Evolutionary conservation across 1,140 invertebrate genomes (phyloP).

Genomic region (Aplysia californica): DNA sequence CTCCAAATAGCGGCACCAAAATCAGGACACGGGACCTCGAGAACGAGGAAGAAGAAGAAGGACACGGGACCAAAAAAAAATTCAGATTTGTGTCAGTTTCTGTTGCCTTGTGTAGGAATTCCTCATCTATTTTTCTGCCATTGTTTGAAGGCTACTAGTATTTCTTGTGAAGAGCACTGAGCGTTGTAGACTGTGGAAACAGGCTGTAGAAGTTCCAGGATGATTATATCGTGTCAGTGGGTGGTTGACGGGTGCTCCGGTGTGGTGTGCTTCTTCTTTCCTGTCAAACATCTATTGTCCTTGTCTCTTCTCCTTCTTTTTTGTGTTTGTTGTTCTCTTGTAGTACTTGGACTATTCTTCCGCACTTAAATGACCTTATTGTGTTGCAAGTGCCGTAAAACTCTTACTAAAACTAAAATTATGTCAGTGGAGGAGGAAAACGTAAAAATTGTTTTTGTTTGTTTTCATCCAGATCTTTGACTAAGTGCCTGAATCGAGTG

Average conservation of each 20-base stretch:
- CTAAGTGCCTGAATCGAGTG: slow-evolving; percentile 17
- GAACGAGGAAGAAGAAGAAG: neutral
- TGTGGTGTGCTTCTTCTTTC: too few relatives aligned
- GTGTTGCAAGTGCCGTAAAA: neutral
- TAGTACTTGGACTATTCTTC: neutral
- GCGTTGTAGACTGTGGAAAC: too few relatives aligned
- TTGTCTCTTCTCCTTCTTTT: too few relatives aligned
- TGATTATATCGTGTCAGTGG: too few relatives aligned
- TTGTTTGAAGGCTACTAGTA: too few relatives aligned
- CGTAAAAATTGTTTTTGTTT: neutral
- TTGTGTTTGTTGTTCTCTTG: neutral
- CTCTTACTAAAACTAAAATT: neutral
- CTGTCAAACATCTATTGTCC: too few relatives aligned
- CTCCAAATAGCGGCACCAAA: neutral
- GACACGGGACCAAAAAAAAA: neutral
- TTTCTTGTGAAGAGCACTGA: too few relatives aligned
- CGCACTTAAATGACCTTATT: too few relatives aligned
- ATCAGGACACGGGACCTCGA: neutral
- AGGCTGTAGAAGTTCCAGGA: too few relatives aligned
- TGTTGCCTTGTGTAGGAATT: too few relatives aligned
- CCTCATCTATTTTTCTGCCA: too few relatives aligned
- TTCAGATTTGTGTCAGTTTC: neutral
- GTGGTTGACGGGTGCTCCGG: too few relatives aligned
- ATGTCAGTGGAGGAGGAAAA: neutral
- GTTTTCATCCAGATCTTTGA: neutral